These are phyloP conservation scores for Litoditis marina DNA, from an alignment of 2,888 invertebrate genomes.

Conservation along the genomic window DNA sequence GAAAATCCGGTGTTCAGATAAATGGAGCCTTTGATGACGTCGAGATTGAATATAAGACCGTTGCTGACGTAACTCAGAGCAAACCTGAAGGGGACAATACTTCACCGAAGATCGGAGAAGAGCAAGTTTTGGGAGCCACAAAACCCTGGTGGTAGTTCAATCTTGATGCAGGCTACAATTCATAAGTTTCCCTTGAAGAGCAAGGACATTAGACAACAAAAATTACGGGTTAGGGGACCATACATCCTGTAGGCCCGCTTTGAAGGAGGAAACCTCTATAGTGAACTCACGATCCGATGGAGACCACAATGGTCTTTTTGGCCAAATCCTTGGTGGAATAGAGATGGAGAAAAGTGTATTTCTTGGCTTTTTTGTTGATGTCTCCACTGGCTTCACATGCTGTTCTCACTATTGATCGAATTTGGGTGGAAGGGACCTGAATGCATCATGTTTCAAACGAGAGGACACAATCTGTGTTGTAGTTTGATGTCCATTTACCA, in stretches of 20 bases:
- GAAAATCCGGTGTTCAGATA: slow-evolving; percentile 49
- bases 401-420: slow-evolving; percentile 20
- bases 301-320: slow-evolving; percentile 4
- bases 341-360: slow-evolving; percentile 39
- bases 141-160: too few relatives aligned
- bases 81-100: slow-evolving; percentile 43
- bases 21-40: slow-evolving; percentile 46
- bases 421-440: slow-evolving; percentile 22
- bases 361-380: slow-evolving; percentile 28
- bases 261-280: too few relatives aligned
- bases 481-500: too few relatives aligned
- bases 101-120: too few relatives aligned
- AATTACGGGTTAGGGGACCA: neutral
- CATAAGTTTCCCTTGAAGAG: neutral
- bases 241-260: too few relatives aligned
- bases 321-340: slow-evolving; percentile 21
- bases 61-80: slow-evolving; percentile 49
- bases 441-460: slow-evolving; percentile 1
- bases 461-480: too few relatives aligned
- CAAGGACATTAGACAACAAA: neutral
- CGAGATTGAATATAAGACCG: slow-evolving; percentile 54
- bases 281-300: too few relatives aligned
- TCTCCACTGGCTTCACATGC: slow-evolving; percentile 22
- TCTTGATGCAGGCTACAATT: slow-evolving; percentile 1
- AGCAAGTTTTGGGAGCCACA: too few relatives aligned